Conservation (phyloP, 1,140 invertebrate species). For the Drosophila tsacasi region DNA sequence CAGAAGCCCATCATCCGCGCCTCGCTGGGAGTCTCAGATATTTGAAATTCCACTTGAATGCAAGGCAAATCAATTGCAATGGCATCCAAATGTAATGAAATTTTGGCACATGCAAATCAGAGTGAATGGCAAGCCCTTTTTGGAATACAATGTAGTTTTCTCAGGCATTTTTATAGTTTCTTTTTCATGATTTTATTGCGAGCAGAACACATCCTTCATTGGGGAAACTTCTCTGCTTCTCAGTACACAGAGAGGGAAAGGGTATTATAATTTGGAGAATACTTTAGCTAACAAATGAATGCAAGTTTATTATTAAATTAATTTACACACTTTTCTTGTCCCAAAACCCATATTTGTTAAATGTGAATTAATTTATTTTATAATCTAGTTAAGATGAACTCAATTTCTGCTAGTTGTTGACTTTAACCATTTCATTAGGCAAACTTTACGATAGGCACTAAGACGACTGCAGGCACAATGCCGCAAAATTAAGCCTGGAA, state of each 20-base stretch:
- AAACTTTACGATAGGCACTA: slow-evolving; percentile 62
- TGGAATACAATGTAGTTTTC: slow-evolving; percentile 37
- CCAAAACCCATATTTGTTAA: neutral
- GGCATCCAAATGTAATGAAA: slow-evolving; percentile 56
- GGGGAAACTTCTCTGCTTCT: neutral
- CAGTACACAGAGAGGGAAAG: neutral
- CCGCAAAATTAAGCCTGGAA: slow-evolving; percentile 38
- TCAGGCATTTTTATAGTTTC: neutral
- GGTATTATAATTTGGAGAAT: neutral
- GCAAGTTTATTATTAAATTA: no score
- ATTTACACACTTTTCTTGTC: neutral
- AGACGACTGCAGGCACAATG: slow-evolving; percentile 17
- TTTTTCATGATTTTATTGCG: neutral
- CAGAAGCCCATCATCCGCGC: slow-evolving; percentile 19
- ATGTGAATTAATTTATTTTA: neutral
- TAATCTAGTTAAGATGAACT: neutral
- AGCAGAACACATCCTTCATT: slow-evolving; percentile 1
- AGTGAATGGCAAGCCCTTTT: slow-evolving; percentile 39
- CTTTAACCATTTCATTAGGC: slow-evolving; percentile 64
- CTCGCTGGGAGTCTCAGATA: slow-evolving; percentile 46
- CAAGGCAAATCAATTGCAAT: slow-evolving; percentile 37
- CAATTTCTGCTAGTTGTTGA: slow-evolving; percentile 24
- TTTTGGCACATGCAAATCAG: slow-evolving; percentile 62
- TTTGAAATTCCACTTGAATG: slow-evolving; percentile 64
- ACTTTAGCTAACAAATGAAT: no score